Evolutionary conservation across 2,888 invertebrate genomes (phyloP).

Genomic region (Megastigmus dorsalis): DNA sequence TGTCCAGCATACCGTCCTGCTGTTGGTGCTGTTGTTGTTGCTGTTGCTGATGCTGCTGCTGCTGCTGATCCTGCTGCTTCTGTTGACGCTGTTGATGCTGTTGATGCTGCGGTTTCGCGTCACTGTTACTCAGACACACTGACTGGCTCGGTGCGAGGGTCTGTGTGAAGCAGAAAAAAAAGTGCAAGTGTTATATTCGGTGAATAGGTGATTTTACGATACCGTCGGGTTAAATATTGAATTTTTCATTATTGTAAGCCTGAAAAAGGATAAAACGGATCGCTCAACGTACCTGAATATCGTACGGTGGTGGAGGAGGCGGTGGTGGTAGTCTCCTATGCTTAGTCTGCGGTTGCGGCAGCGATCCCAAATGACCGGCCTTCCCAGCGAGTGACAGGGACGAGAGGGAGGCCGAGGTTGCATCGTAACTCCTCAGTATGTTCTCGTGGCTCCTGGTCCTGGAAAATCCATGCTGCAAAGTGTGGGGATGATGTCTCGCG

Average conservation of each 20-base stretch:
- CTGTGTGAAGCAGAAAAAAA: slow-evolving; percentile 63
- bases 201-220: background rate
- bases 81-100: background rate
- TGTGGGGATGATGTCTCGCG: slow-evolving; percentile 54
- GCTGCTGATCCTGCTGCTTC: slow-evolving; percentile 31
- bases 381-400: slow-evolving; percentile 69
- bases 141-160: slow-evolving; percentile 70
- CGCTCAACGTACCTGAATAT: slow-evolving; percentile 69
- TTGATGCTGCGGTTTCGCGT: slow-evolving; percentile 55
- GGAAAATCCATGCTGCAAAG: slow-evolving; percentile 65
- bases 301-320: slow-evolving; percentile 78
- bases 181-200: background rate
- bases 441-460: slow-evolving; percentile 89
- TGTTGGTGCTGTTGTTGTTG: slow-evolving; percentile 54
- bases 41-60: slow-evolving; percentile 58
- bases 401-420: slow-evolving; percentile 62
- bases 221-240: background rate
- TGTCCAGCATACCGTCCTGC: slow-evolving; percentile 79
- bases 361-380: slow-evolving; percentile 59
- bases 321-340: slow-evolving; percentile 77
- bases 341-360: slow-evolving; percentile 73
- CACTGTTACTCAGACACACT: slow-evolving; percentile 48
- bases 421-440: slow-evolving; percentile 82
- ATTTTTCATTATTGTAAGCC: background rate
- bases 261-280: background rate